Percentiles rank a stretch among this genome's conserved stretches.
phyloP scores from a whole-genome alignment of 2,113 vertebrate genomes.

The Labeo rohita region DNA sequence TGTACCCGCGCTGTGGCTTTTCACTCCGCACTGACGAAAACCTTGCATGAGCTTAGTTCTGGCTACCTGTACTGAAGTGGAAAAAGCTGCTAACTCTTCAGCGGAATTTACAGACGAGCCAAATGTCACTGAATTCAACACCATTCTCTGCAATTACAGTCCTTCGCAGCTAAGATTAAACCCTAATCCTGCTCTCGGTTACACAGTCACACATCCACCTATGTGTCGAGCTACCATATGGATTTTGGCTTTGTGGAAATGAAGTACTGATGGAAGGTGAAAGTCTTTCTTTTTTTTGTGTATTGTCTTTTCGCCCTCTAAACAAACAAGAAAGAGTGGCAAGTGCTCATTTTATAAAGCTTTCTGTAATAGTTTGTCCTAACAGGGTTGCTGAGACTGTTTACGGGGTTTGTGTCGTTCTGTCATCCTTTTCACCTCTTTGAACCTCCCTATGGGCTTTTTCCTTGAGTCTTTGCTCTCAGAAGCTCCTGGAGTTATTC shows the following conservation, averaged over 20 bases:
- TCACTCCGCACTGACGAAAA: background rate
- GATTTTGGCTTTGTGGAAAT: constrained; percentile 2
- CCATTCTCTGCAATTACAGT: background rate
- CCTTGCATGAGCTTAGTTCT: constrained; percentile 1
- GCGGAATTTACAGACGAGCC: background rate
- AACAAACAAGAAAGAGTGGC: constrained; percentile 3
- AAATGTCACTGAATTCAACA: background rate
- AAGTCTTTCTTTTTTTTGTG: background rate
- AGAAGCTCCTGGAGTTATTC: background rate
- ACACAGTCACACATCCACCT: constrained; percentile 12
- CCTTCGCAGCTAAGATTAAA: background rate
- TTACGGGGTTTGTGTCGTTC: background rate
- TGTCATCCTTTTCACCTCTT: constrained; percentile 33
- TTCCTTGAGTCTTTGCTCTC: constrained; percentile 22
- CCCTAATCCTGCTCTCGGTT: background rate
- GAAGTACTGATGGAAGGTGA: background rate
- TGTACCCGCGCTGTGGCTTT: background rate
- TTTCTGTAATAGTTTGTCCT: background rate
- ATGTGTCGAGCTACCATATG: background rate
- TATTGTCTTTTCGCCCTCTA: background rate
- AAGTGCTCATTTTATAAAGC: constrained; percentile 2
- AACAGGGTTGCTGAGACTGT: background rate
- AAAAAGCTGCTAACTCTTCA: background rate
- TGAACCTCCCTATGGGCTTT: constrained; percentile 13
- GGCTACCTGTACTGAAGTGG: background rate